These are phyloP conservation scores for Helogale parvula DNA, from an alignment of 2,113 vertebrate species.

Conservation along the genomic window DNA sequence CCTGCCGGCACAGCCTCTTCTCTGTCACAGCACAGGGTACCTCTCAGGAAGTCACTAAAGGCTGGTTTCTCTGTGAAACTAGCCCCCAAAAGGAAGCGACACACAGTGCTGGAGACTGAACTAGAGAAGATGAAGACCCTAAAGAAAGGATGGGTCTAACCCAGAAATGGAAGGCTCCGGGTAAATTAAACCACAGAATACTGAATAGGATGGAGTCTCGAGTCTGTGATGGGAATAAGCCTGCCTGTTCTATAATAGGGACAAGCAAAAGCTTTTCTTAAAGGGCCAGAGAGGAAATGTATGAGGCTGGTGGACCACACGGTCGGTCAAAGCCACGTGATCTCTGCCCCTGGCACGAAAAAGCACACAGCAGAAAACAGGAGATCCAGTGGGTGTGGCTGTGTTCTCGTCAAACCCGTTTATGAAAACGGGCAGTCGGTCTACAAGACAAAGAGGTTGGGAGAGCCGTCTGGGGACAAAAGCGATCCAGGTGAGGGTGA, in stretches of 20 bases:
- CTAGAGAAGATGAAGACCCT: neutral
- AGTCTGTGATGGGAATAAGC: neutral
- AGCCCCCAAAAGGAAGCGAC: neutral
- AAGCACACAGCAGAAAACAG: neutral
- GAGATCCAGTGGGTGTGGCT: neutral
- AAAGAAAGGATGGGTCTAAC: neutral
- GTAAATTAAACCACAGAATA: neutral
- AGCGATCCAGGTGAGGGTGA: neutral
- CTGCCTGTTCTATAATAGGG: neutral
- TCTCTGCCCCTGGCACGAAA: neutral
- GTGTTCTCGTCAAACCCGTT: neutral
- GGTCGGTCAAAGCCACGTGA: accelerated
- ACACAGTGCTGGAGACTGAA: neutral
- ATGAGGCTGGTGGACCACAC: neutral
- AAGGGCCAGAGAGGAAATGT: neutral
- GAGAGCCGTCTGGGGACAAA: neutral
- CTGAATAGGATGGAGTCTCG: neutral
- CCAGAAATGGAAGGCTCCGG: neutral
- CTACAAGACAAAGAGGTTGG: neutral
- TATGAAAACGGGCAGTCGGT: neutral
- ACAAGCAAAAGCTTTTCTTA: neutral
- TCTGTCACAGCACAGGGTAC: neutral
- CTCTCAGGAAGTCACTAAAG: neutral
- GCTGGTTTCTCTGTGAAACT: neutral
- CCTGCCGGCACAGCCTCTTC: neutral